Percentiles rank a stretch among this genome's conserved stretches.
These are phyloP conservation scores for Ips typographus DNA, from an alignment of 1,140 invertebrate genomes.

Conservation along the genomic window DNA sequence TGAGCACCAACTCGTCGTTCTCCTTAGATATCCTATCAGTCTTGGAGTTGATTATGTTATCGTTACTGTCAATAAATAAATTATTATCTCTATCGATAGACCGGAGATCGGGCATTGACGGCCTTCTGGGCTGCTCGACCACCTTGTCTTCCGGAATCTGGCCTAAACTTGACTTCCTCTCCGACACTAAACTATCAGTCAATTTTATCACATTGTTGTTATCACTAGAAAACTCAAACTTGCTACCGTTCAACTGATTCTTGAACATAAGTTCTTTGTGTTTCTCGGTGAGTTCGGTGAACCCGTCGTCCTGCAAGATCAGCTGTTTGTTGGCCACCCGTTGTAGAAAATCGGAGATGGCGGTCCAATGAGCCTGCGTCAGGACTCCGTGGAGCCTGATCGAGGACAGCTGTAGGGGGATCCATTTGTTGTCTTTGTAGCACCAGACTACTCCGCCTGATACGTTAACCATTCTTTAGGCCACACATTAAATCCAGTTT, in stretches of 20 bases:
- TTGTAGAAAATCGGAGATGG: conserved; percentile 62
- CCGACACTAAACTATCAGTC: conserved; percentile 36
- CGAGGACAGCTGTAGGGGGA: conserved; percentile 63
- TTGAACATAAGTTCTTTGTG: conserved; percentile 46
- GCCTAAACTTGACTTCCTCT: conserved; percentile 43
- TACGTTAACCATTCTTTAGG: conserved; percentile 58
- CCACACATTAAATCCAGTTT: conserved; percentile 40
- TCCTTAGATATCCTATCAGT: conserved; percentile 45
- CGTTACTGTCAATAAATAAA: conserved; percentile 49
- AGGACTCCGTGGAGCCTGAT: conserved; percentile 63
- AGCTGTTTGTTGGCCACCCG: conserved; percentile 61
- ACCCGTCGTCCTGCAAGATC: conserved; percentile 56
- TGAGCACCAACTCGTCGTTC: conserved; percentile 49
- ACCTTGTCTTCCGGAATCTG: conserved; percentile 46
- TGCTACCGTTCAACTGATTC: conserved; percentile 31
- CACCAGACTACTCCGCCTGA: conserved; percentile 63
- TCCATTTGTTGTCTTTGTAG: conserved; percentile 63
- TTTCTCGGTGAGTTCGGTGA: conserved; percentile 49
- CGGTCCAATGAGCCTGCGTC: conserved; percentile 62
- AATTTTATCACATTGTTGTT: conserved; percentile 43
- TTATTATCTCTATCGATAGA: conserved; percentile 42
- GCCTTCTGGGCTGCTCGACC: conserved; percentile 42
- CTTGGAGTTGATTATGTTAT: conserved; percentile 42
- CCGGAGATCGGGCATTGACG: conserved; percentile 45
- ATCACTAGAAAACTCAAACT: conserved; percentile 36